phyloP scores from a whole-genome alignment of 1,140 invertebrate species.

The Holotrichia oblita region DNA sequence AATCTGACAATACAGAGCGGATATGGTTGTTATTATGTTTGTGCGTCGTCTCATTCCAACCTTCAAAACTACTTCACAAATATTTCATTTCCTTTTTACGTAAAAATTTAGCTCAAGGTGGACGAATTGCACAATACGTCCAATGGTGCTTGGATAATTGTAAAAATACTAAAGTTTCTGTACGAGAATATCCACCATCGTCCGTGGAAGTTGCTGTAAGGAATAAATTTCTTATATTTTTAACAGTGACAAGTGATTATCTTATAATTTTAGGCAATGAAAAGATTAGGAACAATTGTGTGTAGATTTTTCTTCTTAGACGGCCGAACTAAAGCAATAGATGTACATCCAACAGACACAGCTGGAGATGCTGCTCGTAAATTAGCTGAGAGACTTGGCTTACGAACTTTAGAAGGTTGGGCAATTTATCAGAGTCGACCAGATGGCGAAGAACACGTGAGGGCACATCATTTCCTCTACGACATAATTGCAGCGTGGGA shows the following conservation, averaged over 20 bases:
- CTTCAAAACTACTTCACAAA: conserved; percentile 85
- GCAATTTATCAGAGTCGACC: conserved; percentile 89
- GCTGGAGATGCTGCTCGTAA: conserved; percentile 89
- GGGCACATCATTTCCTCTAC: conserved; percentile 91
- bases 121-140: conserved; percentile 84
- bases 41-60: conserved; percentile 90
- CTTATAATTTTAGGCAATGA: conserved; percentile 76
- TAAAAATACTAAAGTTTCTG: conserved; percentile 83
- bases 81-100: conserved; percentile 83
- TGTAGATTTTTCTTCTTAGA: conserved; percentile 96
- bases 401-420: conserved; percentile 89
- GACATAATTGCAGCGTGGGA: conserved; percentile 96
- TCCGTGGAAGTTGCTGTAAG: conserved; percentile 91
- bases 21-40: conserved; percentile 91
- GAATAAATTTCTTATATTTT: conserved; percentile 19
- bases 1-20: conserved; percentile 78
- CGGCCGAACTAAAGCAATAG: conserved; percentile 93
- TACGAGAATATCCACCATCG: conserved; percentile 86
- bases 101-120: conserved; percentile 75
- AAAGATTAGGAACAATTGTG: conserved; percentile 89
- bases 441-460: conserved; percentile 90
- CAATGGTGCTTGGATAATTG: conserved; percentile 95
- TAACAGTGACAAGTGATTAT: conserved; percentile 25
- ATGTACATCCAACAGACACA: conserved; percentile 94
- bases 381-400: conserved; percentile 87